A percentile compares a stretch with the other conserved stretches of the same genome.
Conservation (phyloP, 2,888 invertebrate species). For the Dicyrtoma fusca region DNA sequence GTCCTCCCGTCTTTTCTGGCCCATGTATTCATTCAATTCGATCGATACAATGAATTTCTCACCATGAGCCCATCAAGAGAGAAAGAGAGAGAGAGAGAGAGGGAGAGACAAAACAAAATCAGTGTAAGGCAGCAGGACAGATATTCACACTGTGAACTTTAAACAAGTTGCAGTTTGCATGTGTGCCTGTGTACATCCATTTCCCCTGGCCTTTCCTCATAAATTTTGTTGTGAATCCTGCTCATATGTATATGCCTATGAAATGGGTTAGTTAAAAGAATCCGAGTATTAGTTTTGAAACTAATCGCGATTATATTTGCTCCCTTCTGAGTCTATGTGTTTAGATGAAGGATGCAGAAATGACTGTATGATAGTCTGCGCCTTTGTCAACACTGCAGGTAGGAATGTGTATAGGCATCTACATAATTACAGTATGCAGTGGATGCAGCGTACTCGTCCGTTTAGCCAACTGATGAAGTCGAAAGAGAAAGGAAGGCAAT, state of each 20-base stretch:
- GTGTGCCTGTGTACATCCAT: neutral
- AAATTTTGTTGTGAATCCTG: too few species aligned
- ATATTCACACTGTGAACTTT: too few species aligned
- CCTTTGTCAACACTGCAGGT: too few species aligned
- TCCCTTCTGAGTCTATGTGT: constrained; percentile 9
- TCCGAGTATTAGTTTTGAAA: constrained; percentile 14
- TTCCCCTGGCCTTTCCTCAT: too few species aligned
- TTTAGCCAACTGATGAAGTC: neutral
- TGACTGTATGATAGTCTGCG: too few species aligned
- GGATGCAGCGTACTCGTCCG: neutral
- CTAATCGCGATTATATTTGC: constrained; percentile 25
- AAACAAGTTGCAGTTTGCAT: neutral
- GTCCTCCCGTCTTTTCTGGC: too few species aligned
- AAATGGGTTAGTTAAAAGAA: neutral
- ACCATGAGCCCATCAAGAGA: neutral
- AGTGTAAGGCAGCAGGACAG: too few species aligned
- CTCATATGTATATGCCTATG: neutral
- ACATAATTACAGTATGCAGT: neutral
- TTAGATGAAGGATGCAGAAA: constrained; percentile 8
- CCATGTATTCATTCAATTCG: too few species aligned
- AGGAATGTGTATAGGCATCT: too few species aligned
- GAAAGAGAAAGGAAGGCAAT: constrained; percentile 25
- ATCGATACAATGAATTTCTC: too few species aligned
- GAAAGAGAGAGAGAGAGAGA: neutral
- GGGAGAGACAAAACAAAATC: neutral